These are phyloP conservation scores for Malurus melanocephalus DNA, from an alignment of 2,113 vertebrate species.

Conservation along the genomic window DNA sequence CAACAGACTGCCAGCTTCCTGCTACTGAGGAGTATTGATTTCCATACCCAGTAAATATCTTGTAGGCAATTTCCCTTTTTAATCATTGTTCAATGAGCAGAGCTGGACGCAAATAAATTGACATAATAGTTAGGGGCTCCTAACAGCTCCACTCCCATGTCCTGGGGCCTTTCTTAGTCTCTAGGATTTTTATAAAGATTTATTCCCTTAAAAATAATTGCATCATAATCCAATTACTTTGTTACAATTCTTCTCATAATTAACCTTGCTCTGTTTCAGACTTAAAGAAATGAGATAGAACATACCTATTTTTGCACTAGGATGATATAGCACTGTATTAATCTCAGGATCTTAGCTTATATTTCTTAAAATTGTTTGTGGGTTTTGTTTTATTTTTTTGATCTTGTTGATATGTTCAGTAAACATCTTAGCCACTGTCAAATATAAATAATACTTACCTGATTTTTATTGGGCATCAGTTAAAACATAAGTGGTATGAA, in stretches of 20 bases:
- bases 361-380: background rate
- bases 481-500: background rate
- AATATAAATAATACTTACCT: background rate
- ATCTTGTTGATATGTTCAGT: background rate
- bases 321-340: background rate
- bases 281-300: background rate
- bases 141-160: background rate
- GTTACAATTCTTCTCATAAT: background rate
- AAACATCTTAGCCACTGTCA: background rate
- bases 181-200: background rate
- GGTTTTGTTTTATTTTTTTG: background rate
- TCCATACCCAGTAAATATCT: background rate
- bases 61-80: background rate
- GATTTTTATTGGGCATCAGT: background rate
- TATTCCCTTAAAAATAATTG: background rate
- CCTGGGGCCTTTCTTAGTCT: background rate
- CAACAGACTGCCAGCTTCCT: background rate
- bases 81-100: background rate
- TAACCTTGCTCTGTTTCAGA: background rate
- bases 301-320: background rate
- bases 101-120: background rate
- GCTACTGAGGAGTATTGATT: background rate
- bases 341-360: background rate
- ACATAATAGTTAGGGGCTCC: background rate
- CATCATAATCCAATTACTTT: background rate